Percentiles rank a stretch among this genome's conserved stretches.
Evolutionary conservation across 2,888 invertebrate species (phyloP).

Genomic region (Ophonus ardosiacus): DNA sequence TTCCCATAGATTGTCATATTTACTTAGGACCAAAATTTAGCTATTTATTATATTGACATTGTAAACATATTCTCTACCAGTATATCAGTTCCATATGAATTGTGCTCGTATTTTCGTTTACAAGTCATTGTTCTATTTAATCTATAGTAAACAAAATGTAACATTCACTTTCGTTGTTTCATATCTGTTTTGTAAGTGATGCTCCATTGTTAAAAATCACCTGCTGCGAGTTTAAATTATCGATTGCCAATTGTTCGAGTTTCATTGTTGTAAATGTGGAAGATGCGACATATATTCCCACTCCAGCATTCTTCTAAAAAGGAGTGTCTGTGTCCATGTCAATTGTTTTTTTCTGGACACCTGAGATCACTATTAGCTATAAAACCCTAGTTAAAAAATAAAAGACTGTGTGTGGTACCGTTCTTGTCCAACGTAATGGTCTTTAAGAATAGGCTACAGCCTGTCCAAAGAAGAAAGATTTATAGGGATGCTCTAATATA

Average conservation of each 20-base stretch:
- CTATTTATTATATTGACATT: not conserved
- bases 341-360: slow-evolving; percentile 17
- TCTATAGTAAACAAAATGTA: slow-evolving; percentile 23
- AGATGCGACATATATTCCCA: not conserved
- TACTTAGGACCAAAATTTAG: not conserved
- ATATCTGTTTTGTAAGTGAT: slow-evolving; percentile 36
- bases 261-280: not conserved
- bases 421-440: not conserved
- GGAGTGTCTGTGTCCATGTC: slow-evolving; percentile 11
- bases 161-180: slow-evolving; percentile 10
- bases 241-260: slow-evolving; percentile 19
- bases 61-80: not conserved
- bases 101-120: not conserved
- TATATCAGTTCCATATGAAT: not conserved
- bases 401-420: slow-evolving; percentile 13
- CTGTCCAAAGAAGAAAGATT: not conserved
- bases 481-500: not conserved
- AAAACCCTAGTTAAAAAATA: slow-evolving; percentile 3
- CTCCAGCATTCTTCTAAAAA: not conserved
- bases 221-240: slow-evolving; percentile 31
- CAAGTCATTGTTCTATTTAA: slow-evolving; percentile 40
- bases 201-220: slow-evolving; percentile 36
- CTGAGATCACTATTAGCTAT: slow-evolving; percentile 20
- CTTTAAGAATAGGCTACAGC: not conserved
- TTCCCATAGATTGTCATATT: not conserved